Base-by-base conservation (phyloP, 64 coral and sea anemone genomes). In the Montipora sp. region DNA sequence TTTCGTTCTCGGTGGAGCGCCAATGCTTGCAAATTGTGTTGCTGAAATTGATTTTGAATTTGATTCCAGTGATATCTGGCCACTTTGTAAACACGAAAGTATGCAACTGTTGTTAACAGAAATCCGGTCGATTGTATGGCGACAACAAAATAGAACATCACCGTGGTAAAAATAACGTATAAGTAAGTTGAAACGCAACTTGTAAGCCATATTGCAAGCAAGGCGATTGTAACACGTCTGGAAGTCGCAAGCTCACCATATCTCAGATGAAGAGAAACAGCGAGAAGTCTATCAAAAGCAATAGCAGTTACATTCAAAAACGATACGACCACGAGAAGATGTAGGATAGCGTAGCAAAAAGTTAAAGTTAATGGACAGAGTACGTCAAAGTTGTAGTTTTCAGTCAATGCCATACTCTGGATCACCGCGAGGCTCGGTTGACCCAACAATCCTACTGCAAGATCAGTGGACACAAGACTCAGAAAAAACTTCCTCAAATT, bases 231-330 rank as follows among this genome's bases (percentile, higher is more conserved):
- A 18, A 46, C 51, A 10, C 75, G 75, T 47, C 21, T 89, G 47
- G 51, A 55, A 55, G 51, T 55, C 5, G 10, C 51, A 55, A 89
- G 15, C 3, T 68, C 59, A 67, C 66, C 75, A 47, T 89, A 79
- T 50, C 87, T 21, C 5, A 89, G 59, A 24, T 89, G 87, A 45
- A 89, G 87, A 3, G 55, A 63, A n/a, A 89, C 46, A 1, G 87
- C 87, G 19, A 89, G 87, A 36, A 89, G 77, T 48, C 87, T 50
- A 57, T 89, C 87, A 11, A 76, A 2, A 48, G 88, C 78, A 18
- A 90, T 80, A 21, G 77, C 77, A 8, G 88, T 51, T 10, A 90
- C 27, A 5, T 59, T 80, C 1, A 78, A 48, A 50, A 90, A 69
- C 16, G 88, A 80, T 80, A 47, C 77, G 50, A 13, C n/a, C 15